Evolutionary conservation across 30 jellyfish, hydroid and myxozoan species (phyloP).

Genomic region (Clytia hemisphaerica): DNA sequence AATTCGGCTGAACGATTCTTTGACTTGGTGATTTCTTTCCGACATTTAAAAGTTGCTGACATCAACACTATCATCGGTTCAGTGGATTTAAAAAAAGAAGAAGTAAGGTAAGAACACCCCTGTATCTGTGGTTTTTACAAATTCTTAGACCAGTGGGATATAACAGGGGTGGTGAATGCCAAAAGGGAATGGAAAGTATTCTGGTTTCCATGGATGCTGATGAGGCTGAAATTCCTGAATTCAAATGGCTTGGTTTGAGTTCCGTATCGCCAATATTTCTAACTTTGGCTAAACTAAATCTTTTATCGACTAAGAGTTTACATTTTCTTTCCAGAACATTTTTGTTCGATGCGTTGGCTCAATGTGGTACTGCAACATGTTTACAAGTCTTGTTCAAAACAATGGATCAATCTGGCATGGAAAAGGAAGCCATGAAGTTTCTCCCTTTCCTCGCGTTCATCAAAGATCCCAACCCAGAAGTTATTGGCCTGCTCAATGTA

Average conservation of each 20-base stretch:
- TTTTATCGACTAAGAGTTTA: no score
- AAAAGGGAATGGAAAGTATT: no score
- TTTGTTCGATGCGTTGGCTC: constrained; percentile 86
- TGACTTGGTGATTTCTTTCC: constrained; percentile 57
- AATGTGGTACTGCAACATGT: constrained; percentile 88
- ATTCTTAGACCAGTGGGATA: no score
- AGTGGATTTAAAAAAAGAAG: constrained; percentile 7
- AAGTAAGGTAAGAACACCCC: constrained; percentile 23
- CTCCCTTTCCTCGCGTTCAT: constrained; percentile 62
- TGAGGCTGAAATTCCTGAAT: no score
- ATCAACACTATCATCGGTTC: constrained; percentile 17
- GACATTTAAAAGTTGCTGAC: constrained; percentile 37
- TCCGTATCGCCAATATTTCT: no score
- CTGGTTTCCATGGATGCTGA: no score
- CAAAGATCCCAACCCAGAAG: constrained; percentile 77
- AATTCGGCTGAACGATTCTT: constrained; percentile 51
- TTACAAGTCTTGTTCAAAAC: constrained; percentile 30
- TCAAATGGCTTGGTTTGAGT: no score
- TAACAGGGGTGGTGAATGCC: no score
- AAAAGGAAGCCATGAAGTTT: constrained; percentile 28
- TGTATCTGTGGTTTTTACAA: neutral
- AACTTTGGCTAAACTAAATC: neutral
- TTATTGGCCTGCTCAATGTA: constrained; percentile 25
- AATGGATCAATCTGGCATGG: constrained; percentile 22
- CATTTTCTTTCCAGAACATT: constrained; percentile 35